Percentiles rank a stretch among this genome's conserved stretches.
These are phyloP conservation scores for Teinopalpus imperialis DNA, from an alignment of 2,888 invertebrate genomes.

Conservation along the genomic window DNA sequence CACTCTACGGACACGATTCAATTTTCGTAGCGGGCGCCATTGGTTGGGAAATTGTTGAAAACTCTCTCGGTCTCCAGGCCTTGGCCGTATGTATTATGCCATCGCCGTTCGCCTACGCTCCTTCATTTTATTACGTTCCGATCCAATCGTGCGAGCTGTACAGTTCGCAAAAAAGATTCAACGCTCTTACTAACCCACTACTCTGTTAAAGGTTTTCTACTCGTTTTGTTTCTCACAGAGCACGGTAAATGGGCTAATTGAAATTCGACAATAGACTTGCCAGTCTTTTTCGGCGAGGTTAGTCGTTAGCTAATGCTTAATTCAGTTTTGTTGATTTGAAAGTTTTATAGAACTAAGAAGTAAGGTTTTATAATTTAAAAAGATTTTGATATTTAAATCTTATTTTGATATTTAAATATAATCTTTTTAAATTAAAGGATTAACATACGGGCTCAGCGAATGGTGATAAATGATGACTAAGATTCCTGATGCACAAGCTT, in stretches of 20 bases:
- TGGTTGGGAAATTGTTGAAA: constrained; percentile 43
- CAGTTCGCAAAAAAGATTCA: constrained; percentile 18
- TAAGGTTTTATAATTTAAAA: too few species aligned
- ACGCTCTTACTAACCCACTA: constrained; percentile 23
- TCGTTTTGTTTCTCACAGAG: constrained; percentile 18
- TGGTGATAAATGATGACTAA: too few species aligned
- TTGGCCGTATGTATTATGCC: constrained; percentile 23
- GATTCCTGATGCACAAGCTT: too few species aligned
- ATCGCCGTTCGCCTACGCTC: constrained; percentile 9
- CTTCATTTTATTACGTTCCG: constrained; percentile 18
- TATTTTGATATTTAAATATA: too few species aligned
- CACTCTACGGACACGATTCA: constrained; percentile 36
- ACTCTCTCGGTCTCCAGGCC: constrained; percentile 35
- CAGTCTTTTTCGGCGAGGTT: constrained; percentile 6
- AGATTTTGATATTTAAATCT: too few species aligned
- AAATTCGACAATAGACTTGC: constrained; percentile 15
- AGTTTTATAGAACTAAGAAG: too few species aligned
- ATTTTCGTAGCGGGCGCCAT: constrained; percentile 39
- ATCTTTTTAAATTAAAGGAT: too few species aligned
- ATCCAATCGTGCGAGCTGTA: constrained; percentile 8
- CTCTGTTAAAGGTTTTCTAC: constrained; percentile 10
- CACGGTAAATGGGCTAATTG: constrained; percentile 21
- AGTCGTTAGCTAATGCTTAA: background rate
- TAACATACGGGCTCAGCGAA: too few species aligned
- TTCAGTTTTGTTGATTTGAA: too few species aligned